phyloP scores from a whole-genome alignment of 2,888 invertebrate genomes.

The Chaitophorus viminalis region DNA sequence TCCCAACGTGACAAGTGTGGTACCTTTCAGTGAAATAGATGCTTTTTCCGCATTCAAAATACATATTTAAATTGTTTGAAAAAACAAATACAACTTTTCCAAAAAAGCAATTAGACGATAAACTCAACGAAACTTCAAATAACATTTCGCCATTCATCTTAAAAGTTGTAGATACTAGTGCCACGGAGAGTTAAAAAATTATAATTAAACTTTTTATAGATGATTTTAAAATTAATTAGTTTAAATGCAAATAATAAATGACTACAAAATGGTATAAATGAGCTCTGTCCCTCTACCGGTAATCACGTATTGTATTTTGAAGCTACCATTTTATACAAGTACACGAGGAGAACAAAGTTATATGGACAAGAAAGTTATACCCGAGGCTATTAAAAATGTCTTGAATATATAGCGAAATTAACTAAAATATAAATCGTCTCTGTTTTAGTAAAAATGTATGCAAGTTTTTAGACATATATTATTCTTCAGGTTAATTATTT shows the following conservation, averaged over 20 bases:
- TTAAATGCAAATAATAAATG: not conserved
- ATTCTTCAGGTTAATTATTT: no score
- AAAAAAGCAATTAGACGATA: constrained; percentile 48
- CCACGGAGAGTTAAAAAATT: not conserved
- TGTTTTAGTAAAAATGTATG: no score
- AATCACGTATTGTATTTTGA: no score
- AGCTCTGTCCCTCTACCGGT: no score
- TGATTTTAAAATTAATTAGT: not conserved
- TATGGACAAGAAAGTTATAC: no score
- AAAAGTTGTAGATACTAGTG: constrained; percentile 12
- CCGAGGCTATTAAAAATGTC: no score
- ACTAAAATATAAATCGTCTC: no score
- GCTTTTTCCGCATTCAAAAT: constrained; percentile 37
- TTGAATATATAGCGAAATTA: no score
- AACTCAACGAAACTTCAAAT: constrained; percentile 41
- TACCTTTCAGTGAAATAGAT: constrained; percentile 9
- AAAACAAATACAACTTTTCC: constrained; percentile 48
- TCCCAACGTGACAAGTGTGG: not conserved
- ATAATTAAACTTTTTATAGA: not conserved
- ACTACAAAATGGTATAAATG: no score
- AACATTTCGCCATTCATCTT: constrained; percentile 32
- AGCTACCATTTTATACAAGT: no score
- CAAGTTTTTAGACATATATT: no score
- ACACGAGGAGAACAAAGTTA: no score
- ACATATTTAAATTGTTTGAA: constrained; percentile 34